These are phyloP conservation scores for Micromesistius poutassou DNA, from an alignment of 2,797 vertebrate genomes.

Conservation along the genomic window DNA sequence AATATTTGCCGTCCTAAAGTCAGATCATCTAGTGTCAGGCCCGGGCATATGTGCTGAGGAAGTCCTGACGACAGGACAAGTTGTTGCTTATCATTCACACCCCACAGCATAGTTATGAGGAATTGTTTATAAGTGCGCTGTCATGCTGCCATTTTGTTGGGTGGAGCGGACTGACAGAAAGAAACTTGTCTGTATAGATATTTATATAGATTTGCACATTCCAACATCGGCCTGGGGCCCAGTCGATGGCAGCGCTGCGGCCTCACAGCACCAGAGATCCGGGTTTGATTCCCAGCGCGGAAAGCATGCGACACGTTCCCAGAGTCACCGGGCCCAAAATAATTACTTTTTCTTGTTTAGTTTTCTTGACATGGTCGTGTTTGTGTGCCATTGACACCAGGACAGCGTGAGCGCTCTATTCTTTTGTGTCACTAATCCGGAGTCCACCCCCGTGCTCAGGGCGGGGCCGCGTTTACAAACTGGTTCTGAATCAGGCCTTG, in stretches of 20 bases:
- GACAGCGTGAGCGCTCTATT: slow-evolving; percentile 12
- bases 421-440: slow-evolving; percentile 43
- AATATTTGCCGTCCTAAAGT: slow-evolving; percentile 48
- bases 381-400: slow-evolving; percentile 13
- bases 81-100: neutral
- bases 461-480: slow-evolving; percentile 53
- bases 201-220: neutral
- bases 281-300: neutral
- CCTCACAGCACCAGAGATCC: neutral
- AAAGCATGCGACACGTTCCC: neutral
- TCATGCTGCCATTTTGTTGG: neutral
- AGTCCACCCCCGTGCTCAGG: slow-evolving; percentile 32
- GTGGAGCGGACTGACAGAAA: neutral
- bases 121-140: neutral
- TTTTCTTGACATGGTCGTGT: neutral
- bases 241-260: neutral
- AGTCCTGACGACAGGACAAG: neutral
- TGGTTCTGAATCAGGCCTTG: slow-evolving; percentile 51
- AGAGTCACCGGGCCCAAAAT: neutral
- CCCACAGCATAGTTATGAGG: no score
- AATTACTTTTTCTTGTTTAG: neutral
- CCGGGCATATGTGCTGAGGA: neutral
- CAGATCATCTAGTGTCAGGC: slow-evolving; percentile 15
- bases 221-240: neutral
- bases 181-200: neutral